Evolutionary conservation across 2,888 invertebrate genomes (phyloP), one percentile per base, ranked within the genome.

Genomic region (Ormyrus pomaceus): DNA sequence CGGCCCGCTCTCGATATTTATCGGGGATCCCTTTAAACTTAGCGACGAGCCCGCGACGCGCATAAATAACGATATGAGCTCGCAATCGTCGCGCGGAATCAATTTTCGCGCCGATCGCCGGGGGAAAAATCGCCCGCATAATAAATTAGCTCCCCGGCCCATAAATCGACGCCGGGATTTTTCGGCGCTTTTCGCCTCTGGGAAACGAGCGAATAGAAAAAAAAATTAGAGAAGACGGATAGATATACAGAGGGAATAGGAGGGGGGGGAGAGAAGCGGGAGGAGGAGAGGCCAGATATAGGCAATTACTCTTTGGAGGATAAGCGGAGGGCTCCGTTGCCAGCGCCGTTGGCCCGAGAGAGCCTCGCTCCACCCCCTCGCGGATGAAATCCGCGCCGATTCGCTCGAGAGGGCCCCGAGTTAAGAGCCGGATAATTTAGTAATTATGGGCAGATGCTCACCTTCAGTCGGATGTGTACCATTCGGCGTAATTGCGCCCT

Each of bases 391-490:
- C 70, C 61, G 19, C 19, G 19, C 19, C 68, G 76, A 61, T 70
- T 48, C 53, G 85, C 51, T 51, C 53, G 53, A 6, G 5, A 51
- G 4, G 4, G 34, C 55, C 6, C 74, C 82, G 74, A 85, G 86
- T 87, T 86, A 85, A 88, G 86, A 64, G 19, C 19, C 19, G 87
- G 87, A 89, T 89, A 89, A 89, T 89, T 89, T 88, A 88, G 89
- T 89, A 89, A 89, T 89, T 89, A 88, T 85, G 87, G 85, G 86
- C 88, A 89, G 89, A 88, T 89, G 89, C 87, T 87, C 85, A 86
- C 86, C 88, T 86, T 82, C 2, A 34, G 85, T 65, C 13, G 64
- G 13, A 10, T 46, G 8, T 9, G 50, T 56, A 10, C 48, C 48
- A 65, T 76, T 64, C 61, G 19, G 51, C 58, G 70, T 70, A 70